Evolutionary conservation across 2,888 invertebrate genomes (phyloP), one percentile per base, ranked within the genome.

Genomic region (Tanytarsus gracilentus): DNA sequence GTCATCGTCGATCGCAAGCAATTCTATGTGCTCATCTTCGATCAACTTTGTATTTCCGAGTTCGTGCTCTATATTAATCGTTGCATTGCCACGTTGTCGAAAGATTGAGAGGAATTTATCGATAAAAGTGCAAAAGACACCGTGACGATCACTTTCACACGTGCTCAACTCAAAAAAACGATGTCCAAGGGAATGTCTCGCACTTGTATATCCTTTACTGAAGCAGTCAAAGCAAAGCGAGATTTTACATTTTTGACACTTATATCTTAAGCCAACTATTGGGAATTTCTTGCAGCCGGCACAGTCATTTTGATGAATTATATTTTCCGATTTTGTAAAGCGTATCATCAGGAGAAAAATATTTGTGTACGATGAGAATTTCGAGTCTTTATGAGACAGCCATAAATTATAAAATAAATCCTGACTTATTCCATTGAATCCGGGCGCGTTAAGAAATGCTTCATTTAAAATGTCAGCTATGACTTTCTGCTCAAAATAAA

Each of bases 171-270:
- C 74, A 63, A 66, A 70, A 69, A 74, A 71, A 8, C 72, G 71
- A 65, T 74, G 74, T 6, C 67, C 64, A 9, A 48, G 16, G 2
- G 63, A 62, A 61, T 74, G 74, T 51, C 70, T 71, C 40, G 67
- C 67, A 18, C 64, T 66, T 0, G 65, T 33, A 26, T 48, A 58
- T 48, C 58, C 58, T 36, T 58, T 48, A 14, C 44, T 40, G 65
- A 73, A 74, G 63, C 74, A 74, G 61, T 69, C 68, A 52, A 73
- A 62, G 50, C 74, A 74, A 14, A 74, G 62, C 0, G 73, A 73
- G 4, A 73, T 39, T 14, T 67, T 67, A 26, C 74, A 74, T 16
- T 67, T 64, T 62, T 70, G 70, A 33, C 74, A 74, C 63, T 72
- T 72, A 36, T 73, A 74, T 0, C 73, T 69, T 23, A 74, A 70